phyloP scores from a whole-genome alignment of 2,888 invertebrate species.

The Volucella bombylans region DNA sequence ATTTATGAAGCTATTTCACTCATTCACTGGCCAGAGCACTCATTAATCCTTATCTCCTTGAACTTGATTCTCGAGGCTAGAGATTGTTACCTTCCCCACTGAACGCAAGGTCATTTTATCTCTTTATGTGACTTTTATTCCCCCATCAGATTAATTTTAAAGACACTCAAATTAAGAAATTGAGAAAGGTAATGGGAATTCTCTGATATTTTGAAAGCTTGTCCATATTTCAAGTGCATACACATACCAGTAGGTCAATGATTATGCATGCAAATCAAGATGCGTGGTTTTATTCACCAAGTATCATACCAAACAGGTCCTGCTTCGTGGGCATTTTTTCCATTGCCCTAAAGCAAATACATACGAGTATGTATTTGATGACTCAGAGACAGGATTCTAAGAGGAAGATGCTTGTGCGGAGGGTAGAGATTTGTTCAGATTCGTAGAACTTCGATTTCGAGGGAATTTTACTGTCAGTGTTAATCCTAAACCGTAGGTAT shows the following conservation, averaged over 20 bases:
- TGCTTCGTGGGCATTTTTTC: slow-evolving; percentile 1
- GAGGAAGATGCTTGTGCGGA: not conserved
- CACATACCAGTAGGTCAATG: slow-evolving; percentile 21
- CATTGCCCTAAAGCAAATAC: not conserved
- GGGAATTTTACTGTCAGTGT: too few relatives aligned
- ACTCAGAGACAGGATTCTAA: slow-evolving; percentile 19
- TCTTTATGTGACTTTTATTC: not conserved
- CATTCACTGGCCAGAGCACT: too few relatives aligned
- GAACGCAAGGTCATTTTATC: not conserved
- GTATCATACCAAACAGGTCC: not conserved
- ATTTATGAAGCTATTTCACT: too few relatives aligned
- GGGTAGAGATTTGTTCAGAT: not conserved
- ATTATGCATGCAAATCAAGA: slow-evolving; percentile 8
- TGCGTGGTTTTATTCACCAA: not conserved
- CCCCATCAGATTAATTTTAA: too few relatives aligned
- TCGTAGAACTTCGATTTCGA: not conserved
- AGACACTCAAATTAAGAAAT: too few relatives aligned
- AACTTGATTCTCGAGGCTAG: not conserved
- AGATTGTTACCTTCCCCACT: not conserved
- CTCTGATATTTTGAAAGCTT: too few relatives aligned
- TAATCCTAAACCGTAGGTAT: too few relatives aligned
- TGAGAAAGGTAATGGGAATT: too few relatives aligned
- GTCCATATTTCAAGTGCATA: not conserved
- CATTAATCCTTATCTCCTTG: not conserved
- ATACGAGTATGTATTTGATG: not conserved